Evolutionary conservation across 64 coral and sea anemone genomes (phyloP).

Genomic region (Montipora foliosa): DNA sequence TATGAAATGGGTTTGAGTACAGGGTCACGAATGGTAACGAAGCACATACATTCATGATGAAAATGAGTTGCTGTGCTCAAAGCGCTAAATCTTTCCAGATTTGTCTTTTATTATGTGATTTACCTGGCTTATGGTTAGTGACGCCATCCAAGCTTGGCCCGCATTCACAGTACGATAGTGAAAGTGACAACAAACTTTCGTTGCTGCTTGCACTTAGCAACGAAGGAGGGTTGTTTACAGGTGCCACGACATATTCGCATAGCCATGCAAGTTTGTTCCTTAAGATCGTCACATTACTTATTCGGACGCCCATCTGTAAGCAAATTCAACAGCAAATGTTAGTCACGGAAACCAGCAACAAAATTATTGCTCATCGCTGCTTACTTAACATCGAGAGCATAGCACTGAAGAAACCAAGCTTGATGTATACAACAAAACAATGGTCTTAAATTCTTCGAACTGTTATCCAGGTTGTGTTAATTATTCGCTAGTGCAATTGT

Average conservation of each 20-base stretch:
- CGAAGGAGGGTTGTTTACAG: slow-evolving; percentile 44
- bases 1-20: too few relatives aligned
- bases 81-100: background rate
- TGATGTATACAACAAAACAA: too few relatives aligned
- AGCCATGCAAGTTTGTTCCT: slow-evolving; percentile 68
- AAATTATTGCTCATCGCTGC: background rate
- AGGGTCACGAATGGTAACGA: too few relatives aligned
- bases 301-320: slow-evolving; percentile 80
- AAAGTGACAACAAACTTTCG: slow-evolving; percentile 18
- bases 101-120: background rate
- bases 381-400: too few relatives aligned
- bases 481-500: too few relatives aligned
- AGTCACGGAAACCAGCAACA: background rate
- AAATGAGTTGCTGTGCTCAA: background rate
- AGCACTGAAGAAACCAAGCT: too few relatives aligned
- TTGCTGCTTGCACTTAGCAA: slow-evolving; percentile 1
- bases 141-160: slow-evolving; percentile 76
- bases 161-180: slow-evolving; percentile 75
- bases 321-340: background rate
- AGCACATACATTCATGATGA: too few relatives aligned
- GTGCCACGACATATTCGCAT: slow-evolving; percentile 50
- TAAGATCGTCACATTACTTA: slow-evolving; percentile 66
- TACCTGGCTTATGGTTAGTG: slow-evolving; percentile 1
- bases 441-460: too few relatives aligned
- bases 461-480: too few relatives aligned